Evolutionary conservation across 2,113 vertebrate species (phyloP).

Genomic region (Gasterosteus nipponicus): DNA sequence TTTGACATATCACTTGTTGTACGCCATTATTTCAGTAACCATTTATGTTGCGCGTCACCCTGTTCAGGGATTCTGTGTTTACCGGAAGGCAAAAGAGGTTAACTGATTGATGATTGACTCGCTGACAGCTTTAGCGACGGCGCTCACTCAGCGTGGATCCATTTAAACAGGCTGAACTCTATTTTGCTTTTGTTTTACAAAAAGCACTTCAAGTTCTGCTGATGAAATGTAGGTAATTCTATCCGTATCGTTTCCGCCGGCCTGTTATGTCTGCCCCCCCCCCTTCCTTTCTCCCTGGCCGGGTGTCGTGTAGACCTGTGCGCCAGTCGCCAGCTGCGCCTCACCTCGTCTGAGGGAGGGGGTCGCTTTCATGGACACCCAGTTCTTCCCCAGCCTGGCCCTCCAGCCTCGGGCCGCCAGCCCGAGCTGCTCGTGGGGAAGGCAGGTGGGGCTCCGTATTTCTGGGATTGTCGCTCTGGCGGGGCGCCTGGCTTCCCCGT

Average conservation of each 20-base stretch:
- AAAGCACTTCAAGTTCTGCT: conserved; percentile 30
- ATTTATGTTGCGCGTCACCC: not conserved
- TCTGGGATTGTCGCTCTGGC: conserved; percentile 83
- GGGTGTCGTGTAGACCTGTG: conserved; percentile 81
- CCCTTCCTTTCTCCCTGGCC: conserved; percentile 63
- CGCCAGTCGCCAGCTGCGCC: conserved; percentile 82
- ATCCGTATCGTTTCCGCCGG: conserved; percentile 70
- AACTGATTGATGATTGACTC: conserved; percentile 51
- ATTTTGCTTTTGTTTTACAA: conserved; percentile 25
- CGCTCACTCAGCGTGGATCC: conserved; percentile 16
- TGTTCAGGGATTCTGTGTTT: conserved; percentile 48
- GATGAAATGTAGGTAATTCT: conserved; percentile 69
- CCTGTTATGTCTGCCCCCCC: conserved; percentile 74
- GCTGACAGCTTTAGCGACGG: conserved; percentile 6
- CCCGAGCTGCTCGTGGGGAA: conserved; percentile 83
- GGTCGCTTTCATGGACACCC: conserved; percentile 81
- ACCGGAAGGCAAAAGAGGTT: conserved; percentile 46
- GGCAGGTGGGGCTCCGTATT: conserved; percentile 80
- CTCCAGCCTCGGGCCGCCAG: conserved; percentile 77
- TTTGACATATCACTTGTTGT: not conserved
- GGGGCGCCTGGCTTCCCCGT: conserved; percentile 80
- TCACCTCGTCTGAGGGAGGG: conserved; percentile 82
- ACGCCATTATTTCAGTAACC: not conserved
- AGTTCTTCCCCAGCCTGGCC: conserved; percentile 77
- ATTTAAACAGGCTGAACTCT: conserved; percentile 20